Percentiles rank a stretch among this genome's conserved stretches.
phyloP scores from a whole-genome alignment of 2,113 vertebrate genomes.

The Elaphurus davidianus region DNA sequence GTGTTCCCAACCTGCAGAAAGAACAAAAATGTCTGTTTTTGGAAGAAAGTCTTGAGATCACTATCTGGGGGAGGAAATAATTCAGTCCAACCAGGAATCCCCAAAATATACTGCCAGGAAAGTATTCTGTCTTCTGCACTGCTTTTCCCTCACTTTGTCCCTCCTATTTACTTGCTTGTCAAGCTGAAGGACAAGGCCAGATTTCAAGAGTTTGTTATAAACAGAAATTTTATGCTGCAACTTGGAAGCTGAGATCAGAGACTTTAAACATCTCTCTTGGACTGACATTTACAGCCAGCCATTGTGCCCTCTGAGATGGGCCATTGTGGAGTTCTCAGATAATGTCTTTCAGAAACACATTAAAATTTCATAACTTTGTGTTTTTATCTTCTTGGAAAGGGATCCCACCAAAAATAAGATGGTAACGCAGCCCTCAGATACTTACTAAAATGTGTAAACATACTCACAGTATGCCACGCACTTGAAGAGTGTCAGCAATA shows the following conservation, averaged over 20 bases:
- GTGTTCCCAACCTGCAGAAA: neutral
- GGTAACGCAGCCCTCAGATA: neutral
- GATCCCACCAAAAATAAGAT: neutral
- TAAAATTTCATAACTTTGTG: neutral
- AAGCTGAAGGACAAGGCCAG: neutral
- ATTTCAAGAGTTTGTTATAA: neutral
- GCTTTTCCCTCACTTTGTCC: too few relatives aligned
- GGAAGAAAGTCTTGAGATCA: neutral
- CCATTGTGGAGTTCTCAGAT: neutral
- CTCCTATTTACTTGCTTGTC: neutral
- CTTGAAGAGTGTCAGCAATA: neutral
- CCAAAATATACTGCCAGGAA: too few relatives aligned
- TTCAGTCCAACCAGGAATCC: neutral
- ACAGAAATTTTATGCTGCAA: neutral
- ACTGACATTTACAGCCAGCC: neutral
- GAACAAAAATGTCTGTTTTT: neutral
- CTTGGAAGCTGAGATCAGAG: neutral
- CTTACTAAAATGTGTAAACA: neutral
- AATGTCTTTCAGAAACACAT: neutral
- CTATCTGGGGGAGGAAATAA: neutral
- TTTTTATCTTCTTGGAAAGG: neutral
- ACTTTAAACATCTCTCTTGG: neutral
- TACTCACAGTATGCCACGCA: fast-evolving
- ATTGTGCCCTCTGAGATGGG: neutral
- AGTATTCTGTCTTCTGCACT: too few relatives aligned